Conservation (phyloP, 2,797 vertebrate genomes). For the Onychomys leucogaster region DNA sequence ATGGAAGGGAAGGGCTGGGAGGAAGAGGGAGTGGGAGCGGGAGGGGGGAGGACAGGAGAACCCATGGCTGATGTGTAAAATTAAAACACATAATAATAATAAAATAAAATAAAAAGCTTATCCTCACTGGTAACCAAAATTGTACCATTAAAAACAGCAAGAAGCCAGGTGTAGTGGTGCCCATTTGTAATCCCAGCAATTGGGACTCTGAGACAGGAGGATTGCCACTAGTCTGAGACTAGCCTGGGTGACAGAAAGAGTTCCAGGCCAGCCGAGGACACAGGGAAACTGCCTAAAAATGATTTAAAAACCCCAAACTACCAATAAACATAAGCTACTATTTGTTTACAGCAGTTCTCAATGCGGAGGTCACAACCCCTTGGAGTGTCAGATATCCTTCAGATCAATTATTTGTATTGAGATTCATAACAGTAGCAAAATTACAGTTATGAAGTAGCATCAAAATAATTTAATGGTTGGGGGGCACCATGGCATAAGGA, state of each 20-base stretch:
- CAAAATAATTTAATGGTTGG: background rate
- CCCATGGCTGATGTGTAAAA: too few species aligned
- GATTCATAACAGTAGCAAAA: background rate
- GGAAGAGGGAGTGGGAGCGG: too few species aligned
- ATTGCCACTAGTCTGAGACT: background rate
- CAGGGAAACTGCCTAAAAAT: background rate
- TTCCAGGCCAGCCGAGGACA: background rate
- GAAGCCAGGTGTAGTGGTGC: background rate
- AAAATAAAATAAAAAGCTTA: constrained; percentile 48
- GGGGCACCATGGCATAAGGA: background rate
- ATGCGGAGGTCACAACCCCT: background rate
- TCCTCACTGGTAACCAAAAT: constrained; percentile 19
- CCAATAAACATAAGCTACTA: background rate
- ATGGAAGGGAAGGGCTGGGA: too few species aligned
- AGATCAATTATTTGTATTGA: too few species aligned
- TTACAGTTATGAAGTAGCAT: background rate
- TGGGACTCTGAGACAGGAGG: background rate
- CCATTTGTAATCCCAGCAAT: background rate
- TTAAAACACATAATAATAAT: background rate
- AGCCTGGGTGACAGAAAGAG: background rate
- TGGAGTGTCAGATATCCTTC: background rate
- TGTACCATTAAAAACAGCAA: constrained; percentile 19
- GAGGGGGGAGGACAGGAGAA: too few species aligned
- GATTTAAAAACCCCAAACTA: background rate
- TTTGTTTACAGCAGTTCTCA: background rate